A percentile compares a stretch with the other conserved stretches of the same genome.
Conservation (phyloP, 1,140 invertebrate species). For the Schlechtendalia chinensis region DNA sequence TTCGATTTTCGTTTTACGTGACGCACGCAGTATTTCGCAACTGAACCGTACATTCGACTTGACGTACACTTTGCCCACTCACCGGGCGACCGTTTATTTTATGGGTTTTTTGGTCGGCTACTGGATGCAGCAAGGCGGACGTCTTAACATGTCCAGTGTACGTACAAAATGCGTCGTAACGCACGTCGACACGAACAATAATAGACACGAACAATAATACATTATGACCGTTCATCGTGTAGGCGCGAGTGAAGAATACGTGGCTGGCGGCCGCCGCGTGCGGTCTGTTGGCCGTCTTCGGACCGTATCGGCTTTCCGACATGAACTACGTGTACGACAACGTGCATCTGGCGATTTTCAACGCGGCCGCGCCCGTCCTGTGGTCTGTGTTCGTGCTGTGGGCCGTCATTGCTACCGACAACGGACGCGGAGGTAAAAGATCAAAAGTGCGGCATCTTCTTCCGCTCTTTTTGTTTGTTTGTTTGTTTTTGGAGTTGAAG, state of each 20-base stretch:
- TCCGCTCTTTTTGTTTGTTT: no score
- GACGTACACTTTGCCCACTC: slow-evolving; percentile 63
- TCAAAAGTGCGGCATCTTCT: no score
- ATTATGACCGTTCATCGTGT: no score
- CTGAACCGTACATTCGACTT: slow-evolving; percentile 57
- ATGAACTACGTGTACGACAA: slow-evolving; percentile 64
- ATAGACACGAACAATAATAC: no score
- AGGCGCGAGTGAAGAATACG: slow-evolving; percentile 3
- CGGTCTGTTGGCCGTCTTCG: slow-evolving; percentile 63
- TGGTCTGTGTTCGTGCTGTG: slow-evolving; percentile 64
- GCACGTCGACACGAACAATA: no score
- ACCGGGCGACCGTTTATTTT: slow-evolving; percentile 67
- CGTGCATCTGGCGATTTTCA: slow-evolving; percentile 65
- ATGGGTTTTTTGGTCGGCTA: slow-evolving; percentile 65
- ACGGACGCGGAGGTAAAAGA: slow-evolving; percentile 60
- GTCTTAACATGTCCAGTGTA: slow-evolving; percentile 57
- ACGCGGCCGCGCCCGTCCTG: slow-evolving; percentile 65
- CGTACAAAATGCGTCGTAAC: no score
- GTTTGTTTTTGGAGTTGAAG: no score
- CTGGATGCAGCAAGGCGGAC: slow-evolving; percentile 60
- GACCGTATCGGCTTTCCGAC: slow-evolving; percentile 61
- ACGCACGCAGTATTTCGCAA: slow-evolving; percentile 49
- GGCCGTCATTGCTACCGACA: slow-evolving; percentile 66
- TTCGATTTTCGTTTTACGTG: neutral
- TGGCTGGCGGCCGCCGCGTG: slow-evolving; percentile 60